Base-by-base conservation (phyloP, 2,888 invertebrate species). In the Ormyrus labotus region DNA sequence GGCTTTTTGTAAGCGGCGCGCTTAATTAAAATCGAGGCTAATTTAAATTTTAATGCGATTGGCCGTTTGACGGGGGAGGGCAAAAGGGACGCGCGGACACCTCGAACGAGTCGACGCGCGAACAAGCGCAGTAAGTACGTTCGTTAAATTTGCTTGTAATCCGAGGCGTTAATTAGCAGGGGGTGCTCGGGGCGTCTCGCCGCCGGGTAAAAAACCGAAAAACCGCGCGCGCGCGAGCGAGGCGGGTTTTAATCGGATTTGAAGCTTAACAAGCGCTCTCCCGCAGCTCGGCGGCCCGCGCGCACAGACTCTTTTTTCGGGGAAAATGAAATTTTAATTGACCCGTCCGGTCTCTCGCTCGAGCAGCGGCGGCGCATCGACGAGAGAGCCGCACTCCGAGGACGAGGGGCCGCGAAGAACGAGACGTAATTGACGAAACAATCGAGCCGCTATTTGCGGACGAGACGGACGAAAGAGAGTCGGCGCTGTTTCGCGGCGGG, bases 281-380 rank as follows among this genome's bases (percentile, higher is more conserved):
- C 0, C 34, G 34, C 34, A 19, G 19, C 34, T 34, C 34, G 34
- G 34, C 34, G 0, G 4, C 34, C 34, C 34, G 34, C 34, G 34
- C 4, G 3, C 3, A 34, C 0, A 4, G 34, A 34, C 34, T 34
- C 34, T 3, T 19, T 3, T 5, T 2, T 10, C 1, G 47, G 45
- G 34, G 47, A 48, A 11, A 67, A 64, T 67, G 71, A 65, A 70
- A 80, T 75, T 75, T 80, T 80, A 80, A 80, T 75, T 53, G 75
- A 70, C 70, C 34, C n/a, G n/a, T 34, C 34, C 34, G 65, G 8
- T n/a, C 13, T 48, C 34, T 48, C 34, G 34, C 34, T 4, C 3
- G 34, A 34, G 34, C 19, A 34, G 7, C 47, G 9, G 47, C 11
- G 47, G 19, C 19, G 19, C 19, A 19, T 19, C 19, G 19, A 2